Evolutionary conservation across 2,113 vertebrate genomes (phyloP).

Genomic region (Megalops atlanticus): DNA sequence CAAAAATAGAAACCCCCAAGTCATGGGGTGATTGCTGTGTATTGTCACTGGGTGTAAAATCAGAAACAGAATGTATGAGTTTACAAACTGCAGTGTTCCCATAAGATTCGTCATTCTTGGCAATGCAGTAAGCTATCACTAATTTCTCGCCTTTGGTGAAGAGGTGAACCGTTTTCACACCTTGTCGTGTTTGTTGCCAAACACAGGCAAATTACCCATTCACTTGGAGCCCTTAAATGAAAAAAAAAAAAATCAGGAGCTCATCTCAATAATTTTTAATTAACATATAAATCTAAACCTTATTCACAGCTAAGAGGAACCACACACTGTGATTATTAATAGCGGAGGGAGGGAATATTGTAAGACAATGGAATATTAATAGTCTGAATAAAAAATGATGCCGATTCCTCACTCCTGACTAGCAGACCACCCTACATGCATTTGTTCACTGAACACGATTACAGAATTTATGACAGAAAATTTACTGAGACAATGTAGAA

Average conservation of each 20-base stretch:
- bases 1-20: conserved; percentile 22
- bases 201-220: not conserved
- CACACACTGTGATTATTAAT: no score
- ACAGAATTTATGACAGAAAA: no score
- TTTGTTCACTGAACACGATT: no score
- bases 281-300: no score
- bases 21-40: not conserved
- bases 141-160: not conserved
- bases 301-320: no score
- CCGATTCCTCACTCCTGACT: no score
- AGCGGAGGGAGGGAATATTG: no score
- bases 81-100: not conserved
- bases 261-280: no score
- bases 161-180: not conserved
- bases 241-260: no score
- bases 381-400: no score
- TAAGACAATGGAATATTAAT: no score
- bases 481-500: not conserved
- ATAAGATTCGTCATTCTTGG: not conserved
- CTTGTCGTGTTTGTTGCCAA: not conserved
- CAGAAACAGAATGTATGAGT: not conserved
- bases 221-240: not conserved
- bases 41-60: not conserved
- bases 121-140: not conserved
- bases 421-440: no score